Base-by-base conservation (phyloP, 2,888 invertebrate species). In the Cryptus viduatorius region DNA sequence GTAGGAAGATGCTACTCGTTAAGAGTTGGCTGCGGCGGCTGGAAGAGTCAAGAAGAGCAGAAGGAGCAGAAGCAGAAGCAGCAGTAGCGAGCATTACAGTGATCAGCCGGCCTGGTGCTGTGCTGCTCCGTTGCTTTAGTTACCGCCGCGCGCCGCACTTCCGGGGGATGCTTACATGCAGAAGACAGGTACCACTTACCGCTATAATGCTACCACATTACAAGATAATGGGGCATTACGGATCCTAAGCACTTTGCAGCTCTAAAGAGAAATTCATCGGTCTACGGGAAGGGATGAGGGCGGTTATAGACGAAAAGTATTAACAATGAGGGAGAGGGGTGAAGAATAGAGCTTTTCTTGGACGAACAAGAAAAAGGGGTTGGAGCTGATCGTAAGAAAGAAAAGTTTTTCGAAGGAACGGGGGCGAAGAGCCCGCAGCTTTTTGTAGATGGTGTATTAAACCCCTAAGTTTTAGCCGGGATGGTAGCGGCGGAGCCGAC, bases 171-270 rank as follows among this genome's bases (percentile, higher is more conserved):
- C 88, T 89, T 88, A 86, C 88, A 87, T 86, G 87, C 84, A 83
- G 80, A 87, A 87, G 88, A 90, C 89, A 90, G 89, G 87, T 90
- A 90, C 87, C 89, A 90, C 91, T 92, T 92, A 91, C 89, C 89
- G 89, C 90, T 90, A 89, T 91, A 91, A 91, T 91, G 89, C 90
- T 89, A 89, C 88, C 87, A 89, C 90, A 90, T 90, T 91, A 90
- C 90, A 87, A 87, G 89, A 90, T 92, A 92, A 93, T 91, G 88
- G 88, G 87, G 90, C 89, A 90, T 90, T 89, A 88, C 87, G 83
- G 82, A 86, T 88, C 83, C 85, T 87, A 89, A 89, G 87, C 86
- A 87, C 86, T 87, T 91, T 83, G 81, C 84, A 83, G 86, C 73
- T 81, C 82, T 79, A 67, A 71, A 82, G 80, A 82, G 86, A 89